A percentile compares a stretch with the other conserved stretches of the same genome.
These are phyloP conservation scores for Leptinotarsa texana DNA, from an alignment of 1,140 invertebrate species.

Conservation along the genomic window DNA sequence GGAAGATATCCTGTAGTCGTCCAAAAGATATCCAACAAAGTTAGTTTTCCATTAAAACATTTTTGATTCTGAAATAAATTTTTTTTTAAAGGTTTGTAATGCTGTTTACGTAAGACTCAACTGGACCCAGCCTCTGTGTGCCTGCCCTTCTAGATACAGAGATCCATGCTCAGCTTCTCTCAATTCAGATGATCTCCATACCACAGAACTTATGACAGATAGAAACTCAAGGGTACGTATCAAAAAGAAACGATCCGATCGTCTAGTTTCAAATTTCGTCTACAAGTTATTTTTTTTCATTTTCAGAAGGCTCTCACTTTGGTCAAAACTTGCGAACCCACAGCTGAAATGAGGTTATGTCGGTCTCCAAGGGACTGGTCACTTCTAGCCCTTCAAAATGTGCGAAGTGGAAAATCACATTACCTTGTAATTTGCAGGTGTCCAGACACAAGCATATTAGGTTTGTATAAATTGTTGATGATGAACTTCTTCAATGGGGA, in stretches of 20 bases:
- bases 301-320: constrained; percentile 78
- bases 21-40: neutral
- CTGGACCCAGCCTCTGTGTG: constrained; percentile 89
- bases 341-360: constrained; percentile 85
- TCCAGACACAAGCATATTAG: constrained; percentile 79
- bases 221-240: constrained; percentile 73
- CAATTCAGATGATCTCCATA: constrained; percentile 87
- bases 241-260: no score
- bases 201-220: constrained; percentile 84
- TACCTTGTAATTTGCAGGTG: constrained; percentile 92
- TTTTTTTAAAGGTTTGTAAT: constrained; percentile 78
- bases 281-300: neutral
- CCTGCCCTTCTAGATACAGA: constrained; percentile 82
- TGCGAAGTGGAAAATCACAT: constrained; percentile 90
- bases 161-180: constrained; percentile 88
- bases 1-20: neutral
- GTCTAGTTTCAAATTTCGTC: no score
- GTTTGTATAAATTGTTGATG: constrained; percentile 55
- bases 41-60: neutral
- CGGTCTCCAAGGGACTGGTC: constrained; percentile 89
- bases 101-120: constrained; percentile 89
- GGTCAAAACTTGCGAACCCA: constrained; percentile 91
- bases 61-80: constrained; percentile 1
- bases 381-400: constrained; percentile 86
- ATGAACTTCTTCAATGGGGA: no score